Evolutionary conservation across 2,113 vertebrate genomes (phyloP), one percentile per base, ranked within the genome.

Genomic region (Lophotis ruficrista): DNA sequence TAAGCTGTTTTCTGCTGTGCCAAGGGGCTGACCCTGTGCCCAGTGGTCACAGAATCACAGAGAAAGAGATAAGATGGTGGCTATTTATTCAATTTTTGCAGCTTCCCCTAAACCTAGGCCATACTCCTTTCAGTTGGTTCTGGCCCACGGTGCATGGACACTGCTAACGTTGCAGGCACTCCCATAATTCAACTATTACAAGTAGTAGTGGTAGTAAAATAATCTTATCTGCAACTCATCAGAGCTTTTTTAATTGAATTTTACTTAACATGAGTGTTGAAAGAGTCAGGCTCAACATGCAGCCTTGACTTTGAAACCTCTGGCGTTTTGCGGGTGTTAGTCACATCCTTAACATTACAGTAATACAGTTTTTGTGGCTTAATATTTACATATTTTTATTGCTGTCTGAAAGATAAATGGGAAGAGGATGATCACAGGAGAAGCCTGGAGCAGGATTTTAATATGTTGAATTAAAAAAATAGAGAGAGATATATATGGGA

Each of bases 301-400:
- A 97, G 65, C 89, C 79, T 95, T 94, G 90, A 96, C 90, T 96
- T 95, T 94, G 94, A 95, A 96, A 97, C 96, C 91, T 96, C 94
- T 97, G 96, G 97, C 95, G 0, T 97, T 97, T 96, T 97, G 96
- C 9, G 95, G 95, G 96, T 95, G 96, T 97, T 97, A 97, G 94
- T 97, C 96, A 97, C 89, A 96, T 97, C 96, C 96, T 96, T 96
- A 96, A 97, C 94, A 96, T 95, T 97, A 96, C 76, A 94, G 88
- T 96, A 97, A 96, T 96, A 88, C 50, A 96, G 78, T 96, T 96
- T 96, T 96, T 97, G 96, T 95, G 96, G 95, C 94, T 97, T 95
- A 90, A 76, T 96, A 97, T 97, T 97, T 97, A 96, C 96, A 96
- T 96, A 94, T 96, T 97, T 96, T 96, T 95, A 96, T 96, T 96